Evolutionary conservation across 1,140 invertebrate genomes (phyloP), one percentile per base, ranked within the genome.

Genomic region (Ceratina japonica): DNA sequence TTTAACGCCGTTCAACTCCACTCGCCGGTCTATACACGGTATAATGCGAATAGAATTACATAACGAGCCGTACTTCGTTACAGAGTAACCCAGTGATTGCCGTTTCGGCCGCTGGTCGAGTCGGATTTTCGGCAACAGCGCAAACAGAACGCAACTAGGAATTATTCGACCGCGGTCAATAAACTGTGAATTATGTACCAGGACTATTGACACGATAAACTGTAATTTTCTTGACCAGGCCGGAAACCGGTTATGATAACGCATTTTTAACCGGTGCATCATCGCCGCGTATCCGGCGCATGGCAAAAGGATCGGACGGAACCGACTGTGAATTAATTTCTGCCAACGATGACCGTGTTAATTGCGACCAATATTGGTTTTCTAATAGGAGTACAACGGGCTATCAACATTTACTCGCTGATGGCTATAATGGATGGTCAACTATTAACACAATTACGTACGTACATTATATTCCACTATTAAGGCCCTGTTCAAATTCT

Each of bases 11-110:
- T 80, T 66, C 73, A 85, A 78, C 65, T 37, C 37, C 37, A 7
- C 56, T 58, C 59, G n/a, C 61, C 75, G 54, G 58, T 69, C 59
- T 62, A 70, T 71, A 13, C 52, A 75, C 70, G 54, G 78, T 82
- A 85, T 85, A 85, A 85, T 85, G 72, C 71, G 75, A 79, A 75
- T 85, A 79, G 79, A 85, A 78, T 85, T 82, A 85, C 83, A 85
- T 70, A 79, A 83, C 70, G 70, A 69, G 70, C 61, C 65, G 83
- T 69, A 76, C 82, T 82, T 85, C 80, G 72, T 84, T 84, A 80
- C 81, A 76, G 31, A 37, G 58, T 78, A 71, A 76, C 59, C 66
- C 58, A 71, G 77, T 80, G 83, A 84, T 84, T 76, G 69, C 81
- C 54, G 81, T 72, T 62, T 63, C 81, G 70, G 37, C 52, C 70